Percentiles rank a stretch among this genome's conserved stretches.
Evolutionary conservation across 2,888 invertebrate species (phyloP).

Genomic region (Nycteola revayana): DNA sequence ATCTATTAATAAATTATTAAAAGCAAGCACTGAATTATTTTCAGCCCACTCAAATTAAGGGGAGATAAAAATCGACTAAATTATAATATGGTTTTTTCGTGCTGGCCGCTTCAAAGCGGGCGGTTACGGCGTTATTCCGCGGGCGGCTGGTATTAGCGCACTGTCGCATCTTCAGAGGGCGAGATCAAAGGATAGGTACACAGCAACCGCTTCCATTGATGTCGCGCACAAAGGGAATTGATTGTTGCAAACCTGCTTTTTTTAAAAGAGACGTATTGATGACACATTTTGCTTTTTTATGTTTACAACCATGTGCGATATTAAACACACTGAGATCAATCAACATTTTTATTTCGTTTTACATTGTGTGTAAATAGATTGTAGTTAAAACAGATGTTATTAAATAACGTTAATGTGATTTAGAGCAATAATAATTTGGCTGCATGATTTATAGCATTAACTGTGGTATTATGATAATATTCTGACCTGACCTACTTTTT

Average conservation of each 20-base stretch:
- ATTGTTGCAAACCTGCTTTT: conserved; percentile 80
- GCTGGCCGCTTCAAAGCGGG: conserved; percentile 34
- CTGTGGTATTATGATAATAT: conserved; percentile 14
- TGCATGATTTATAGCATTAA: conserved; percentile 5
- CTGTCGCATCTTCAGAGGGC: conserved; percentile 79
- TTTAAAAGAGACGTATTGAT: conserved; percentile 61
- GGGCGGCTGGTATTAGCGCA: conserved; percentile 71
- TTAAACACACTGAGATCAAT: conserved; percentile 4
- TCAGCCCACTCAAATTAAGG: conserved; percentile 25
- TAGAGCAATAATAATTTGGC: background rate
- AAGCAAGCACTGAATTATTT: conserved; percentile 1
- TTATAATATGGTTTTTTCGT: conserved; percentile 33
- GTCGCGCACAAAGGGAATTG: conserved; percentile 80
- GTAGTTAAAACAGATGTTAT: background rate
- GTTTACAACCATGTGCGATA: conserved; percentile 29
- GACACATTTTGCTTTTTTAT: conserved; percentile 60
- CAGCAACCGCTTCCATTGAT: conserved; percentile 80
- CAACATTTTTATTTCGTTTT: conserved; percentile 3
- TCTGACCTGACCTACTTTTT: conserved; percentile 19
- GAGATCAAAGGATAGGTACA: conserved; percentile 81
- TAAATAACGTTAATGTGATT: background rate
- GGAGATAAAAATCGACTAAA: conserved; percentile 31
- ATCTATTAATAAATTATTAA: too few species aligned
- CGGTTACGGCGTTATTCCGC: conserved; percentile 58
- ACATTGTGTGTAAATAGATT: background rate